These are phyloP conservation scores for Diorhabda carinulata DNA, from an alignment of 1,140 invertebrate genomes.

Conservation along the genomic window DNA sequence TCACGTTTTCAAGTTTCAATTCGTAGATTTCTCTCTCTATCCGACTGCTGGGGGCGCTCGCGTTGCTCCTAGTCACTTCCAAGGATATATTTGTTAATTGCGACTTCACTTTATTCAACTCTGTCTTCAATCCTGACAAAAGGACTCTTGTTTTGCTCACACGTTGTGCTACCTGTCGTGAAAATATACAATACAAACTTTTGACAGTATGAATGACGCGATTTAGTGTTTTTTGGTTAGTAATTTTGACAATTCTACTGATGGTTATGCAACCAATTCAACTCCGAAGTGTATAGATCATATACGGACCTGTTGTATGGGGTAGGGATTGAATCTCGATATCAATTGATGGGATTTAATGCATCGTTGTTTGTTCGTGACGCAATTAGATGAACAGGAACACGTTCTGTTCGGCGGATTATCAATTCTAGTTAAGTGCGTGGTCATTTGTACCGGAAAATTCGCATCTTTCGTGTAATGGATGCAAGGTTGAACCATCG, in stretches of 20 bases:
- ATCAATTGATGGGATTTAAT: background rate
- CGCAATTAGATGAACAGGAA: background rate
- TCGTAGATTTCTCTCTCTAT: slow-evolving; percentile 7
- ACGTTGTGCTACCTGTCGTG: background rate
- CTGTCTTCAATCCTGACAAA: slow-evolving; percentile 25
- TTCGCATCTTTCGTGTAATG: background rate
- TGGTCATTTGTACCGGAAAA: background rate
- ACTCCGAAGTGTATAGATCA: no score
- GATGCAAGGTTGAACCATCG: background rate
- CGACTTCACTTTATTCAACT: slow-evolving; percentile 28
- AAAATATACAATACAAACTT: no score
- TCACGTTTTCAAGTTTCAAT: slow-evolving; percentile 12
- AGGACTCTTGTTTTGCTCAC: background rate
- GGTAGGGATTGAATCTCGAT: background rate
- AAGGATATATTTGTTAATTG: slow-evolving; percentile 21
- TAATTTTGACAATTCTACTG: no score
- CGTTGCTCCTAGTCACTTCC: background rate
- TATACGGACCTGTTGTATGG: background rate
- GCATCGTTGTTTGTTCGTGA: background rate
- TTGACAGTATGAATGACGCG: no score
- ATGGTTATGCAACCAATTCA: no score
- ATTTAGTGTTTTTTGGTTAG: no score
- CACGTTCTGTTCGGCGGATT: background rate
- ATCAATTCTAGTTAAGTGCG: background rate
- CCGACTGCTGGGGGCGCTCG: background rate